phyloP scores from a whole-genome alignment of 2,888 invertebrate genomes.

The Lucinisca nassula region DNA sequence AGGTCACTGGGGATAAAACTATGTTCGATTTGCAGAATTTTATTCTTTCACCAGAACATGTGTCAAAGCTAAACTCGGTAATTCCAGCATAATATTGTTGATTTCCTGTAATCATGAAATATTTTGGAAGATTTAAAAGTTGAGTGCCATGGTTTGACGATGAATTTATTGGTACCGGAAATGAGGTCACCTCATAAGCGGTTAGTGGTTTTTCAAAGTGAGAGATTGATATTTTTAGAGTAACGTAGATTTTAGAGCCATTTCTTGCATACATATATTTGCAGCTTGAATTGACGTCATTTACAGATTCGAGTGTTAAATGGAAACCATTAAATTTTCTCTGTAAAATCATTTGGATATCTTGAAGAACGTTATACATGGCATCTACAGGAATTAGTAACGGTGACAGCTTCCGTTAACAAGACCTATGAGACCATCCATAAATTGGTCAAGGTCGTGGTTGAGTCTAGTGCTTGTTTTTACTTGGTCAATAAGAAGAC shows the following conservation, averaged over 20 bases:
- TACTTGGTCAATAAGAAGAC: conserved; percentile 31
- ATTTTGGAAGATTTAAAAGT: background rate
- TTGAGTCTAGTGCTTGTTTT: background rate
- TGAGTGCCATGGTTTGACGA: background rate
- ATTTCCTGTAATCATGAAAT: conserved; percentile 5
- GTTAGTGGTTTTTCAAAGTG: background rate
- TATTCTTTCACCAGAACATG: background rate
- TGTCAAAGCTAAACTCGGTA: background rate
- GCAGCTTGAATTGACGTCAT: conserved; percentile 22
- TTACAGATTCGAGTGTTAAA: background rate
- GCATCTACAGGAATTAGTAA: conserved; percentile 14
- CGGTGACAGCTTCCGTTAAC: background rate
- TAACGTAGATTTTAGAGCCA: background rate
- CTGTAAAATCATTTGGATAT: conserved; percentile 26
- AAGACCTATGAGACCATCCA: background rate
- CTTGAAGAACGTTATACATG: background rate
- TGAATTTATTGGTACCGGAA: background rate
- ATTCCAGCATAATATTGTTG: background rate
- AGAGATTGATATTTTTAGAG: background rate
- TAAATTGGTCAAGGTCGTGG: conserved; percentile 20
- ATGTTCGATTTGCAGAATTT: background rate
- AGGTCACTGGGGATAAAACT: background rate
- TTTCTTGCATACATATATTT: conserved; percentile 44
- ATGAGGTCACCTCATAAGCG: background rate
- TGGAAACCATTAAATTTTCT: conserved; percentile 40